Evolutionary conservation across 2,888 invertebrate genomes (phyloP), one percentile per base, ranked within the genome.

Genomic region (Cybosia mesomella): DNA sequence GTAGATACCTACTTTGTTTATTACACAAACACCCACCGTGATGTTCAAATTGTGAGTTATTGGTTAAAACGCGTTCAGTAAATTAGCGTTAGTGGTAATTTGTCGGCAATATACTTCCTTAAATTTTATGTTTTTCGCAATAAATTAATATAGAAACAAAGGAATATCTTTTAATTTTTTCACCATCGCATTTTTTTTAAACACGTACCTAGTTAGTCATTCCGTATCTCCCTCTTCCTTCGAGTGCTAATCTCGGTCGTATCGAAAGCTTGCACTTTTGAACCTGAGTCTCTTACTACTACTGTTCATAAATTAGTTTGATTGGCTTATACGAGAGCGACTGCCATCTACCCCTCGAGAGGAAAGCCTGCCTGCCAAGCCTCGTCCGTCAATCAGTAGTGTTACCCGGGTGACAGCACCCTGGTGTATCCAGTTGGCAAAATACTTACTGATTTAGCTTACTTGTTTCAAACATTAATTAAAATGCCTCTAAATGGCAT

Each of bases 21-120:
- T 83, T 82, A 83, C 76, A 81, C 80, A 81, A 80, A 80, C 85
- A 77, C 85, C 85, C 80, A 80, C 83, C 71, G 82, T 65, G 83
- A 79, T 76, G 82, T 75, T 82, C 79, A 86, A 85, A 86, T 87
- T 84, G 83, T 86, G 83, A 87, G 80, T 86, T 87, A 87, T 86
- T 81, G 77, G 79, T 72, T 80, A 83, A 85, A 84, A 85, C 80
- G 78, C 76, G 70, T 64, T 75, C 77, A 78, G 79, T 75, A 85
- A 89, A 90, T 90, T 89, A 88, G 85, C 87, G 79, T 85, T 85
- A 83, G 81, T 84, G 82, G 87, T 85, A 88, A 89, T 85, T 87
- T 83, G 83, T 84, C 77, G 65, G 71, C 60, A 64, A 70, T 67
- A 71, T 75, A 73, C 73, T 77, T 77, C 70, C 73, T 75, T 36